These are phyloP conservation scores for Bufo bufo DNA, from an alignment of 2,113 vertebrate species.

Conservation along the genomic window DNA sequence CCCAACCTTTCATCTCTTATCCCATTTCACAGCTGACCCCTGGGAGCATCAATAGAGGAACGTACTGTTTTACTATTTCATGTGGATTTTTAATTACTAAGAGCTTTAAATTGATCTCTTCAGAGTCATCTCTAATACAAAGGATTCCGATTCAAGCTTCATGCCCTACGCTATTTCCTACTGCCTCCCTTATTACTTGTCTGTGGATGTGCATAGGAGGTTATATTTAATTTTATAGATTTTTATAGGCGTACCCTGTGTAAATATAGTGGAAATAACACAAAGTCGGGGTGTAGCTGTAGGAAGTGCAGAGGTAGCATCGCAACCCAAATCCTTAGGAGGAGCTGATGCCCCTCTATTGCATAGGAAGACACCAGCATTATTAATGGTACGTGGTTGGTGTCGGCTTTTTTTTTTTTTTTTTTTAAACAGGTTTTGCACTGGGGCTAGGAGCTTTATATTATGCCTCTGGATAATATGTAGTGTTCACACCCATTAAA, in stretches of 20 bases:
- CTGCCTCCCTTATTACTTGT: background rate
- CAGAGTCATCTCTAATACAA: background rate
- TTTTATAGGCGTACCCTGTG: background rate
- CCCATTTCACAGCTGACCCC: conserved; percentile 34
- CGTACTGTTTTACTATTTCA: conserved; percentile 5
- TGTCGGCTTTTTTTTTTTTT: no score
- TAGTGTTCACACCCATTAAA: no score
- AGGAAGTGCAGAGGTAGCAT: no score
- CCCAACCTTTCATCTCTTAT: conserved; percentile 40
- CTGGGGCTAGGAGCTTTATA: no score
- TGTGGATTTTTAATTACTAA: conserved; percentile 31
- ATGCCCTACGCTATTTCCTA: background rate
- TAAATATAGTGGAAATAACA: background rate
- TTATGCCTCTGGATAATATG: no score
- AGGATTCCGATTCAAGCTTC: background rate
- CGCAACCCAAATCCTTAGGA: no score
- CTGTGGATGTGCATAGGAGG: background rate
- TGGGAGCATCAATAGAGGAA: background rate
- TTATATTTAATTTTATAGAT: background rate
- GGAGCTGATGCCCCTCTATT: no score
- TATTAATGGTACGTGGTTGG: no score
- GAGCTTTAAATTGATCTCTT: conserved; percentile 22
- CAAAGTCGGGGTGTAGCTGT: background rate
- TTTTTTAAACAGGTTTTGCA: no score
- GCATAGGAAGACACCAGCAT: no score